phyloP scores from a whole-genome alignment of 2,113 vertebrate genomes.

The Strigops habroptila region DNA sequence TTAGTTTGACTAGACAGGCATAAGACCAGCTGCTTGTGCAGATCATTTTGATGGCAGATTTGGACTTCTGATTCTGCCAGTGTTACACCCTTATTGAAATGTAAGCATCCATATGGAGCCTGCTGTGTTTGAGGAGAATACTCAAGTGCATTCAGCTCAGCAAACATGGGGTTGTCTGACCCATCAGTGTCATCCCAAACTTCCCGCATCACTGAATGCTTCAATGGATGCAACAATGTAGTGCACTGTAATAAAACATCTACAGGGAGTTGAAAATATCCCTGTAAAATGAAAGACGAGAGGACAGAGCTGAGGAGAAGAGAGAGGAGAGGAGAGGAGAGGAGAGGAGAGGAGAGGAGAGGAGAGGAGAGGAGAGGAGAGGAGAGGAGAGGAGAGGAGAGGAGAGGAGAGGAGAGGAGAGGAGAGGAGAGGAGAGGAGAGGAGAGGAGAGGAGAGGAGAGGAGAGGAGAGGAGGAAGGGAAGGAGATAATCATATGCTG shows the following conservation, averaged over 20 bases:
- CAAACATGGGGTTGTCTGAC: rapidly evolving
- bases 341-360: too few species aligned
- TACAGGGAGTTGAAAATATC: not conserved
- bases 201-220: not conserved
- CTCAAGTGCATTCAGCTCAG: not conserved
- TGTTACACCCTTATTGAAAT: not conserved
- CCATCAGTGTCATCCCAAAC: not conserved
- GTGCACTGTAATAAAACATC: not conserved
- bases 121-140: not conserved
- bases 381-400: too few species aligned
- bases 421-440: too few species aligned
- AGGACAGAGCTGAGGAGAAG: too few species aligned
- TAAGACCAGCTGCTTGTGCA: slow-evolving; percentile 32
- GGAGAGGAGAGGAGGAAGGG: not conserved
- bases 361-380: too few species aligned
- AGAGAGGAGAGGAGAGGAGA: not conserved
- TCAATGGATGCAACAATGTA: not conserved
- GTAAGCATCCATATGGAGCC: not conserved
- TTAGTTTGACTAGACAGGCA: slow-evolving; percentile 25
- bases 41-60: not conserved
- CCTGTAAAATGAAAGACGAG: not conserved
- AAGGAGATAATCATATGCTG: not conserved
- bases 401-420: too few species aligned
- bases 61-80: not conserved
- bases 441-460: not conserved